phyloP scores from a whole-genome alignment of 2,888 invertebrate genomes.

The Ophioninae sp. region DNA sequence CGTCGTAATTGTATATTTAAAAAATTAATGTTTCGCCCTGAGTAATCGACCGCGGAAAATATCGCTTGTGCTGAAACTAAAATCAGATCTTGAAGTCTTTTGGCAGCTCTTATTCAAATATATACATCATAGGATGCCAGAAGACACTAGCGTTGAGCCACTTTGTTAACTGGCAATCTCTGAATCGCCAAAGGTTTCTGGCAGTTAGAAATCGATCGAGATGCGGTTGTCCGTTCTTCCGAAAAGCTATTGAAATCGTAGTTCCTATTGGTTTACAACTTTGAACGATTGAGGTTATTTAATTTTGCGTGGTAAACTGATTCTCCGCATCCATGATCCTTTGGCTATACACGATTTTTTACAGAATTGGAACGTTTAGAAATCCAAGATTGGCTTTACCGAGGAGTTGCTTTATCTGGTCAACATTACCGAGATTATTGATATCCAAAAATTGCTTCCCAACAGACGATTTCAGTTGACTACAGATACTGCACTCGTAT shows the following conservation, averaged over 20 bases:
- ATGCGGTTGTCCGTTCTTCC: slow-evolving; percentile 12
- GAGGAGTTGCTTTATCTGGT: slow-evolving; percentile 69
- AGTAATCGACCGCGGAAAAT: slow-evolving; percentile 41
- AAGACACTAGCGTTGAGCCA: slow-evolving; percentile 31
- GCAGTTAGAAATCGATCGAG: slow-evolving; percentile 19
- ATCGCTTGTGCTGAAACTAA: slow-evolving; percentile 26
- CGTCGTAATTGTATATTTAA: neutral
- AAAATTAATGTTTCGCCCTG: slow-evolving; percentile 27
- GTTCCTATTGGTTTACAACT: neutral
- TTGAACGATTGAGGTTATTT: neutral
- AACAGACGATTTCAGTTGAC: slow-evolving; percentile 67
- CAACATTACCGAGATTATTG: slow-evolving; percentile 69
- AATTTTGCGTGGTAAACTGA: neutral
- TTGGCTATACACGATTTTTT: neutral
- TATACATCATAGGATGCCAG: slow-evolving; percentile 5
- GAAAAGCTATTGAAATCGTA: slow-evolving; percentile 7
- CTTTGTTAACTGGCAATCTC: slow-evolving; percentile 61
- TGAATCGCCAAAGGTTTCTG: slow-evolving; percentile 70
- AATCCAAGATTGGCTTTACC: slow-evolving; percentile 73
- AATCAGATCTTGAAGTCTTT: slow-evolving; percentile 29
- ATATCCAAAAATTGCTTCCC: slow-evolving; percentile 67
- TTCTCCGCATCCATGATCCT: too few species aligned
- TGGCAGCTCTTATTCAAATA: slow-evolving; percentile 20
- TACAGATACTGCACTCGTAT: slow-evolving; percentile 85
- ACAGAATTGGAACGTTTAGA: slow-evolving; percentile 73